Percentiles rank a stretch among this genome's conserved stretches.
Conservation (phyloP, 2,888 invertebrate genomes). For the Poecilobothrus nobilitatus region DNA sequence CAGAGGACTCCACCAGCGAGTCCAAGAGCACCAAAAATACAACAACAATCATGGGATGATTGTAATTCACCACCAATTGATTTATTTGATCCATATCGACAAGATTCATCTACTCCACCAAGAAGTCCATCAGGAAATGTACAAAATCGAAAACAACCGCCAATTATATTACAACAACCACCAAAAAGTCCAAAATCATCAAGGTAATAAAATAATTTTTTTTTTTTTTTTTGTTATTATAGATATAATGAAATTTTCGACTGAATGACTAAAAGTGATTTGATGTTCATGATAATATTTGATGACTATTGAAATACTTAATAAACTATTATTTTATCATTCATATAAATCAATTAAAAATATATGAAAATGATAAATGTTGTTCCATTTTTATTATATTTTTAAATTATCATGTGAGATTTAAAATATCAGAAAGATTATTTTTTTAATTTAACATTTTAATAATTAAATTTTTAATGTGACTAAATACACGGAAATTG, state of each 20-base stretch:
- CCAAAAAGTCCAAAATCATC: constrained; percentile 37
- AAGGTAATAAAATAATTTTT: constrained; percentile 30
- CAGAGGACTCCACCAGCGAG: constrained; percentile 27
- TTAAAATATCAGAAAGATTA: too few species aligned
- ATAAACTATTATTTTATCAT: too few species aligned
- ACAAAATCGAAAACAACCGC: background rate
- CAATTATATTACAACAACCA: constrained; percentile 33
- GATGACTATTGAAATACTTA: background rate
- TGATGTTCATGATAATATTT: background rate
- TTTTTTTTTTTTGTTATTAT: too few species aligned
- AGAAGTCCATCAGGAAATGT: constrained; percentile 22
- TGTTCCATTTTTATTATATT: too few species aligned
- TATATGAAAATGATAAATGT: too few species aligned
- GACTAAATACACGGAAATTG: too few species aligned
- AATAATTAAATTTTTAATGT: too few species aligned
- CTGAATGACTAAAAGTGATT: too few species aligned
- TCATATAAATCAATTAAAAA: too few species aligned
- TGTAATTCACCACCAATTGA: constrained; percentile 24
- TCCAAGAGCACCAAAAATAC: constrained; percentile 29
- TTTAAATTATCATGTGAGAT: too few species aligned
- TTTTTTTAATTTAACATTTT: too few species aligned
- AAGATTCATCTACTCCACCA: constrained; percentile 20
- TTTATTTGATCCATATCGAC: constrained; percentile 22
- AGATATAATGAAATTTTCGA: constrained; percentile 14
- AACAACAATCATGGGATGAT: constrained; percentile 28